These are phyloP conservation scores for Anthrax anthrax DNA, from an alignment of 2,888 invertebrate species.

Conservation along the genomic window DNA sequence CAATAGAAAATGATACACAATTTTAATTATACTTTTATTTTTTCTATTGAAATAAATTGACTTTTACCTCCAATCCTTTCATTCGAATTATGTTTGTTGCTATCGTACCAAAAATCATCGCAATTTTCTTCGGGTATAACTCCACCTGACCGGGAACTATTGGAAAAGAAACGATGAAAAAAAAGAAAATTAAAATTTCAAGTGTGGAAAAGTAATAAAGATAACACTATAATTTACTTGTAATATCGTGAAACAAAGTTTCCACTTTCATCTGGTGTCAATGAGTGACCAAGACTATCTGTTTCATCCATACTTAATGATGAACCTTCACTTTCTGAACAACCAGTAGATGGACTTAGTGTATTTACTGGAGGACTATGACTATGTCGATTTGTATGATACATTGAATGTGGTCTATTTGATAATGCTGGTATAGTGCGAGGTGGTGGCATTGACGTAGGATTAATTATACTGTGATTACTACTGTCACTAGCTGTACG, in stretches of 20 bases:
- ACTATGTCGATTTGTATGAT: slow-evolving; percentile 29
- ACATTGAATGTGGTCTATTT: slow-evolving; percentile 34
- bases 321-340: slow-evolving; percentile 53
- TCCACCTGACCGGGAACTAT: slow-evolving; percentile 24
- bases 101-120: slow-evolving; percentile 32
- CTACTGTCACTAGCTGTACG: slow-evolving; percentile 49
- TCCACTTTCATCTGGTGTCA: slow-evolving; percentile 44
- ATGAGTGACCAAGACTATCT: slow-evolving; percentile 40
- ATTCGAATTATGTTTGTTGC: slow-evolving; percentile 10
- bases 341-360: slow-evolving; percentile 46
- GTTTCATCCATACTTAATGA: slow-evolving; percentile 51
- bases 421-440: slow-evolving; percentile 32
- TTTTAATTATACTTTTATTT: too few relatives aligned
- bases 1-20: background rate
- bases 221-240: slow-evolving; percentile 20
- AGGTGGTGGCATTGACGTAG: slow-evolving; percentile 29
- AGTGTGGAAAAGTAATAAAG: background rate
- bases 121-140: slow-evolving; percentile 49
- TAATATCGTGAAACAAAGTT: slow-evolving; percentile 21
- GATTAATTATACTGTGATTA: slow-evolving; percentile 22
- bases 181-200: background rate
- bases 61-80: background rate
- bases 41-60: too few relatives aligned
- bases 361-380: slow-evolving; percentile 36
- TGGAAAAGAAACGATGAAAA: background rate